Evolutionary conservation across 2,113 vertebrate genomes (phyloP).

Genomic region (Burhinus bistriatus): DNA sequence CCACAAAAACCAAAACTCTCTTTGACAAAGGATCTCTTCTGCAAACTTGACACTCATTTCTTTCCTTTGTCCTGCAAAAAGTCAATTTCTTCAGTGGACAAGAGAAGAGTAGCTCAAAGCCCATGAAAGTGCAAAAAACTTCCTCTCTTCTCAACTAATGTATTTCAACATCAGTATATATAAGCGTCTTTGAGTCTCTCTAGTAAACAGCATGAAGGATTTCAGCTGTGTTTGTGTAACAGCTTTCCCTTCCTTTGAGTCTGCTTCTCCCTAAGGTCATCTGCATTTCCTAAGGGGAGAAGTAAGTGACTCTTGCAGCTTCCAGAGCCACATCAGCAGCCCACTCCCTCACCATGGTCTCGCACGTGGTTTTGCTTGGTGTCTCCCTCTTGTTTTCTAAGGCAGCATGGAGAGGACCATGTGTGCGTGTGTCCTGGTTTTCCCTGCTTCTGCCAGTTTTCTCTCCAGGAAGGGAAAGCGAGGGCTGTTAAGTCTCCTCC

Average conservation of each 20-base stretch:
- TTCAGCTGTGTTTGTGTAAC: not conserved
- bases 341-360: fast-evolving
- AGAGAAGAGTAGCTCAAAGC: not conserved
- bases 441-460: not conserved
- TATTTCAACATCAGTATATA: not conserved
- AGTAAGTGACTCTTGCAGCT: not conserved
- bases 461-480: not conserved
- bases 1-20: not conserved
- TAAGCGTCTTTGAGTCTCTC: not conserved
- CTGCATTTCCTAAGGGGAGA: not conserved
- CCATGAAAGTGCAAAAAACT: not conserved
- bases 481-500: not conserved
- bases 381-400: not conserved
- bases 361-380: not conserved
- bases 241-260: not conserved
- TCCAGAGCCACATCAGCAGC: not conserved
- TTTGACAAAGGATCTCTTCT: not conserved
- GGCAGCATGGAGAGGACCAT: not conserved
- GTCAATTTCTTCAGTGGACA: not conserved
- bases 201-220: not conserved
- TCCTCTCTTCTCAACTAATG: not conserved
- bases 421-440: not conserved
- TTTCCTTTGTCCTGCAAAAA: not conserved
- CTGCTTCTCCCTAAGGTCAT: not conserved
- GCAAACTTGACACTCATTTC: not conserved